phyloP scores from a whole-genome alignment of 2,113 vertebrate genomes.

The Caranx melampygus region DNA sequence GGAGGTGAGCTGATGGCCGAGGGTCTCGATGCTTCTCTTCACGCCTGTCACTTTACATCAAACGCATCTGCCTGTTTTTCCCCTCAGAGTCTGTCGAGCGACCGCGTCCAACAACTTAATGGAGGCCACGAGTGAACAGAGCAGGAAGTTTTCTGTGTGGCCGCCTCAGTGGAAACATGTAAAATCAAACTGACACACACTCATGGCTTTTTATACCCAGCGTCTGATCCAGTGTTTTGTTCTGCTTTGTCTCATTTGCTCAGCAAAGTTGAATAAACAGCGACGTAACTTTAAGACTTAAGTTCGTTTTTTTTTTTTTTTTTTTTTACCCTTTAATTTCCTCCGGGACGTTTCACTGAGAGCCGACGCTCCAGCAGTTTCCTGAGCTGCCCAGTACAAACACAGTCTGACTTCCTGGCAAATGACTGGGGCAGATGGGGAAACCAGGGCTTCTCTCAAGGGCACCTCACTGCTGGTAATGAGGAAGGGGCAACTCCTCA shows the following conservation, averaged over 20 bases:
- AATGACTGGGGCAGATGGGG: neutral
- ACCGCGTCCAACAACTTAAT: neutral
- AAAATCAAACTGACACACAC: neutral
- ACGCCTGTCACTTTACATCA: slow-evolving; percentile 44
- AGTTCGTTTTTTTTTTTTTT: no score
- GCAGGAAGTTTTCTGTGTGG: slow-evolving; percentile 4
- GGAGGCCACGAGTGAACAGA: slow-evolving; percentile 4
- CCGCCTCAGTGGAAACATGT: neutral
- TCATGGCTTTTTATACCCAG: neutral
- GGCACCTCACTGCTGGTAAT: slow-evolving; percentile 3
- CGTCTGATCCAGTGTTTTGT: neutral
- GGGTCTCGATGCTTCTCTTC: slow-evolving; percentile 12
- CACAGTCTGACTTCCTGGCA: neutral
- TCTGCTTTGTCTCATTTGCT: neutral
- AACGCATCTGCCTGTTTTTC: neutral
- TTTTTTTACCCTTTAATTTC: no score
- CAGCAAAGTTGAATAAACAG: neutral
- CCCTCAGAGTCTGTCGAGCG: neutral
- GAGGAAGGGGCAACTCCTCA: neutral
- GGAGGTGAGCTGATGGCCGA: slow-evolving; percentile 36
- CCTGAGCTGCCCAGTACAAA: neutral
- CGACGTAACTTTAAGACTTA: no score
- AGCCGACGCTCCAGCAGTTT: neutral
- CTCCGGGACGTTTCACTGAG: neutral
- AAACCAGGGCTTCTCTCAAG: neutral